Percentiles rank a stretch among this genome's conserved stretches.
Evolutionary conservation across 2,888 invertebrate genomes (phyloP).

Genomic region (Andrena haemorrhoa): DNA sequence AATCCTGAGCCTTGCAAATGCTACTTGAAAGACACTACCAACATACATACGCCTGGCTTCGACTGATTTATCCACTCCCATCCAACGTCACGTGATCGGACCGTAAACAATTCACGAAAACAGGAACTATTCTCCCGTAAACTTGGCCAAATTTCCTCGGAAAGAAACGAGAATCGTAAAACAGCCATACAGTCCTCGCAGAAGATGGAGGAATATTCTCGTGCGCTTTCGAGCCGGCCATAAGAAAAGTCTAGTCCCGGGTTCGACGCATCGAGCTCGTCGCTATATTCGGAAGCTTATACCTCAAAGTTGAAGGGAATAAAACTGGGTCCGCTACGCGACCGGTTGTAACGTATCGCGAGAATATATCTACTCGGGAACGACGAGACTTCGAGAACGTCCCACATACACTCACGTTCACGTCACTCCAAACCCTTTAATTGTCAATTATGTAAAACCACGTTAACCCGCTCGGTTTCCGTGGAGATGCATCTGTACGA

Average conservation of each 20-base stretch:
- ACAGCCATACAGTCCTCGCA: not conserved
- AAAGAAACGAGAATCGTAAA: conserved; percentile 23
- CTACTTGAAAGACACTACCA: not conserved
- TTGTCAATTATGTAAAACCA: too few species aligned
- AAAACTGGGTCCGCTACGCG: conserved; percentile 24
- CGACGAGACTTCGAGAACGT: conserved; percentile 38
- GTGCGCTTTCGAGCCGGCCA: conserved; percentile 7
- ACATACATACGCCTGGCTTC: too few species aligned
- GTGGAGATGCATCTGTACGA: too few species aligned
- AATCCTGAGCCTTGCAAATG: not conserved
- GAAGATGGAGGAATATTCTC: conserved; percentile 23
- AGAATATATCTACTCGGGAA: not conserved
- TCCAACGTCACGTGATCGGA: not conserved
- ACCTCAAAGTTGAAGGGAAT: conserved; percentile 23
- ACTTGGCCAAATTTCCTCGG: conserved; percentile 9
- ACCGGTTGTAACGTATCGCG: conserved; percentile 27
- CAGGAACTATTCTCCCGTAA: not conserved
- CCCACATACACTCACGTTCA: not conserved
- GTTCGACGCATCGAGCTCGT: conserved; percentile 8
- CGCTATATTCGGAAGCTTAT: conserved; percentile 11
- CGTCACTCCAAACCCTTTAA: not conserved
- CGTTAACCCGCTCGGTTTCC: too few species aligned
- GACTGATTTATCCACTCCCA: too few species aligned
- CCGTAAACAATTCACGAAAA: not conserved
- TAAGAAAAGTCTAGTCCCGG: conserved; percentile 16